Percentiles rank a stretch among this genome's conserved stretches.
Evolutionary conservation across 2,797 vertebrate species (phyloP).

Genomic region (Catharus ustulatus): DNA sequence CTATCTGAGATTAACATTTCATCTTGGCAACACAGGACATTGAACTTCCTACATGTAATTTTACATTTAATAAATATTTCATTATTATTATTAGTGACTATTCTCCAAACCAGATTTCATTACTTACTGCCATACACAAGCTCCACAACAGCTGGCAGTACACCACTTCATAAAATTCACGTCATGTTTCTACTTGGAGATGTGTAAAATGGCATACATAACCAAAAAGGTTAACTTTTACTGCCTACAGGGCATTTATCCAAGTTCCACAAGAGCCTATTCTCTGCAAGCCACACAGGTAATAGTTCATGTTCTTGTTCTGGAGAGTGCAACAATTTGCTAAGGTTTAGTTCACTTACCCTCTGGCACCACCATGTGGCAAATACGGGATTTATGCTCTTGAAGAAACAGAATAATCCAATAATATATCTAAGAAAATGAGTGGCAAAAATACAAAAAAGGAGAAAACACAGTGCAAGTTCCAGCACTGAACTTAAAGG

Average conservation of each 20-base stretch:
- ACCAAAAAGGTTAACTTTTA: neutral
- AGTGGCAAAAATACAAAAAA: neutral
- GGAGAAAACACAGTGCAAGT: fast-evolving
- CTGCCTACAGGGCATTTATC: neutral
- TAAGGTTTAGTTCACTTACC: neutral
- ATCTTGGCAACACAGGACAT: neutral
- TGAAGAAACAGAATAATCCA: neutral
- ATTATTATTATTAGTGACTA: neutral
- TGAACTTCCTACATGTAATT: neutral
- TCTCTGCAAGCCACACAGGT: neutral
- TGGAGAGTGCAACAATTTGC: fast-evolving
- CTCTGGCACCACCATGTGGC: constrained; percentile 50
- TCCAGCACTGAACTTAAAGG: neutral
- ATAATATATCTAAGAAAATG: neutral
- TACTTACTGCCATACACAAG: neutral
- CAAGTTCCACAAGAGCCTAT: neutral
- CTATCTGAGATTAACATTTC: neutral
- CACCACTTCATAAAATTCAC: neutral
- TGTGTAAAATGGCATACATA: neutral
- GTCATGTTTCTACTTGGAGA: neutral
- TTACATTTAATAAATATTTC: neutral
- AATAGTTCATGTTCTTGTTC: fast-evolving
- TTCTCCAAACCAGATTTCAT: neutral
- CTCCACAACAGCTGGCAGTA: neutral
- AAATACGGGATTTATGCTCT: neutral